Percentiles rank a stretch among this genome's conserved stretches.
phyloP scores from a whole-genome alignment of 2,888 invertebrate species.

The Leptopilina syphax region DNA sequence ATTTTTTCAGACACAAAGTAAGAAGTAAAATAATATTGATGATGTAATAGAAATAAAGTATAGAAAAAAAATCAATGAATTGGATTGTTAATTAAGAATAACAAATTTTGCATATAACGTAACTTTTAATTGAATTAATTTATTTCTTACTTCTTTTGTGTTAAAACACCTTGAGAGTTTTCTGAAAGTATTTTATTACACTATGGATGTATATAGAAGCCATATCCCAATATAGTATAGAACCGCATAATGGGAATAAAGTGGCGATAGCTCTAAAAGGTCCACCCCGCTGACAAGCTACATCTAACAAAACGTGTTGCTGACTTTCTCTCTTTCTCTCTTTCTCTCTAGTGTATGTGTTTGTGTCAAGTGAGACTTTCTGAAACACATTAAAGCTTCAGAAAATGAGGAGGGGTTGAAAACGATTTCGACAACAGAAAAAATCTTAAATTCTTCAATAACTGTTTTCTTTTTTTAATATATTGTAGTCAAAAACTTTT shows the following conservation, averaged over 20 bases:
- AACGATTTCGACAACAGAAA: slow-evolving; percentile 8
- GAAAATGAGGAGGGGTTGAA: slow-evolving; percentile 32
- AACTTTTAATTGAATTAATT: neutral
- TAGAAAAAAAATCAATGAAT: too few species aligned
- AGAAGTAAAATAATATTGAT: too few species aligned
- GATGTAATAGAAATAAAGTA: too few species aligned
- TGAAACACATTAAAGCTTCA: slow-evolving; percentile 40
- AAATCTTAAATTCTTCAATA: slow-evolving; percentile 16
- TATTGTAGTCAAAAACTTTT: neutral
- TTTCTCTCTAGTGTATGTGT: too few species aligned
- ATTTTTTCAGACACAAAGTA: too few species aligned
- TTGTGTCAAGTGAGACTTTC: slow-evolving; percentile 16
- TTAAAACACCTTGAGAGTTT: slow-evolving; percentile 16
- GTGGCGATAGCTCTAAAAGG: slow-evolving; percentile 33
- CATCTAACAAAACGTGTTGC: slow-evolving; percentile 32
- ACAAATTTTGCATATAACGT: neutral
- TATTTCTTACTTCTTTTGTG: neutral
- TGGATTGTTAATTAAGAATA: too few species aligned
- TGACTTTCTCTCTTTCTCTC: slow-evolving; percentile 3
- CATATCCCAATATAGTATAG: slow-evolving; percentile 31
- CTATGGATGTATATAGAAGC: slow-evolving; percentile 12
- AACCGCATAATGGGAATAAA: slow-evolving; percentile 35
- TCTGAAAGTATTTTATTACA: slow-evolving; percentile 29
- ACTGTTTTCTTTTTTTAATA: neutral
- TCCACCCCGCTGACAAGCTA: slow-evolving; percentile 34